These are phyloP conservation scores for Neotoma lepida DNA, from an alignment of 2,113 vertebrate genomes.

Conservation along the genomic window DNA sequence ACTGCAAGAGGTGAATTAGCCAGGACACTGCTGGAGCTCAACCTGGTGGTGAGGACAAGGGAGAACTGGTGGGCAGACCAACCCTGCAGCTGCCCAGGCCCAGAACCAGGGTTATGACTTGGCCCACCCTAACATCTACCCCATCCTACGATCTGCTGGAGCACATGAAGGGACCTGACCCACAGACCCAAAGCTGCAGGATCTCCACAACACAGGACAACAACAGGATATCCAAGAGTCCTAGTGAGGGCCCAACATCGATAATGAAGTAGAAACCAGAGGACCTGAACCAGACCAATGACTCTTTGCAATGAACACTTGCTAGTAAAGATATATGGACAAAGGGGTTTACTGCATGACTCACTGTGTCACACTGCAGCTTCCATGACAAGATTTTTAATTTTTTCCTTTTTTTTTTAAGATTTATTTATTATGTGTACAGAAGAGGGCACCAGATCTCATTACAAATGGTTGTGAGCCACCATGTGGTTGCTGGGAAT, in stretches of 20 bases:
- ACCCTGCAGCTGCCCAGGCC: too few relatives aligned
- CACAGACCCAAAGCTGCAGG: neutral
- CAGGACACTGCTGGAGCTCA: too few relatives aligned
- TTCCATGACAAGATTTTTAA: neutral
- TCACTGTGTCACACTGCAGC: neutral
- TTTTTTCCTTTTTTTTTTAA: neutral
- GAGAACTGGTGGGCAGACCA: too few relatives aligned
- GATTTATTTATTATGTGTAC: neutral
- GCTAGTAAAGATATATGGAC: neutral
- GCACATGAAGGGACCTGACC: too few relatives aligned
- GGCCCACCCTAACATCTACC: too few relatives aligned
- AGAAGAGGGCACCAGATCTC: too few relatives aligned
- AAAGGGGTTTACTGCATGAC: neutral
- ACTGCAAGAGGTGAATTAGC: too few relatives aligned
- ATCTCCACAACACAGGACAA: neutral
- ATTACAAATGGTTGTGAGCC: too few relatives aligned
- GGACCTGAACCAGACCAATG: neutral
- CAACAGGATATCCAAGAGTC: neutral
- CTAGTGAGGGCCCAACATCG: neutral
- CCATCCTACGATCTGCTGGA: too few relatives aligned
- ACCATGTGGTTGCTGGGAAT: too few relatives aligned
- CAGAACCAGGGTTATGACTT: too few relatives aligned
- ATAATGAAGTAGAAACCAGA: neutral
- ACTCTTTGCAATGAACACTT: neutral
- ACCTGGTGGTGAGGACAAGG: too few relatives aligned